Base-by-base conservation (phyloP, 1,140 invertebrate genomes). In the Trichonephila clavata region DNA sequence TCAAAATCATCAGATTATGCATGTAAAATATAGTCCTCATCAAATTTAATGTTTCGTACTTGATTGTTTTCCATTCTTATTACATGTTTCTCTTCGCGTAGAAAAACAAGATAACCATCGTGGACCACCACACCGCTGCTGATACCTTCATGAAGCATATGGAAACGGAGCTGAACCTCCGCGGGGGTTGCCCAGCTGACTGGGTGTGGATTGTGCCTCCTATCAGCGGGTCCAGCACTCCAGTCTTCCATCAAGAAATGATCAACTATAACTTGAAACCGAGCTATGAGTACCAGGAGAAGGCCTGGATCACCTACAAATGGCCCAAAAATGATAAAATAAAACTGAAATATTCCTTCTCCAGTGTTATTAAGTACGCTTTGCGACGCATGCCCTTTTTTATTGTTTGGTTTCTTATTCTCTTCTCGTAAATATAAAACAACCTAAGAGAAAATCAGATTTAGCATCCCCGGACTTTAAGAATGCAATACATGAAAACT, bases 191-290 rank as follows among this genome's bases (percentile, higher is more conserved):
- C 93, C 95, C 95, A 3, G 95, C 95, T 20, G 95, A 96, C 89
- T 96, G 95, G 95, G 95, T 96, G n/a, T 96, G 95, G 95, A 95
- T 96, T 1, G 95, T 96, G 14, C 95, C 95, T 0, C 95, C 95
- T 43, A 95, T 95, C 94, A 95, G 95, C 16, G 95, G 95, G 18
- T 94, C 68, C 43, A 88, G 94, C 24, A 95, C 95, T 13, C 94
- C 95, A 13, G 95, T 95, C 3, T 96, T 95, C 83, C 95, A 95
- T 92, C 95, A 95, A 68, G 95, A 96, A 95, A 95, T 95, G 95
- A 93, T 95, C 8, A 94, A 94, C 21, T 95, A 95, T 86, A 94
- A 94, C 71, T 86, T 95, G 7, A 95, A 95, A 61, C 95, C 95
- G 21, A 95, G 94, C 84, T 96, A 95, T 81, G 95, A 96, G 77